Base-by-base conservation (phyloP, 2,888 invertebrate species). In the Autographa pulchrina region DNA sequence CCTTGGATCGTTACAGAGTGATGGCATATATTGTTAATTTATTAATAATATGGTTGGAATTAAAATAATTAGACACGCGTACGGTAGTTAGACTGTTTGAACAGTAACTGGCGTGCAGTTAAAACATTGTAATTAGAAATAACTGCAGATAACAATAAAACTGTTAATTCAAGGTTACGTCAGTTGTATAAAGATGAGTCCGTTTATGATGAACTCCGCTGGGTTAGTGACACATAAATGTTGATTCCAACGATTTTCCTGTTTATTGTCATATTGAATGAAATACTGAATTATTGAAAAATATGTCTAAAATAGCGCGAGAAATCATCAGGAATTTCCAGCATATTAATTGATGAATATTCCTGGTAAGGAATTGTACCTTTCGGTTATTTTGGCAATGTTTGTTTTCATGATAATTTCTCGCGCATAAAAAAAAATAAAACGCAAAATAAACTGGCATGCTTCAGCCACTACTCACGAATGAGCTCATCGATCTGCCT, bases 401-500 rank as follows among this genome's bases (percentile, higher is more conserved):
- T 59, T 32, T 8, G 25, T 14, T 38, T 7, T n/a, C 20, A 68
- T 63, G 65, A 78, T 38, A 66, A 74, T 75, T 83, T 84, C 83
- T 80, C 82, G 74, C 74, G 81, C 74, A 70, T 75, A 85, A 87
- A 88, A 67, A 77, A 86, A 89, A 87, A 84, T 84, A 79, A 84
- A 91, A 88, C 70, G 94, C 94, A 94, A 92, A 95, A 89, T 91
- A 87, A 94, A 92, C 88, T 90, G 93, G 93, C 96, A 95, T 95
- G 95, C 95, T 90, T 86, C 91, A 94, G 96, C 95, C 92, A 88
- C 96, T 96, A 96, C 96, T 96, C 96, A 96, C 96, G 91, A 96
- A 92, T 91, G 88, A 89, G 91, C 92, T 92, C 89, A 91, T 93
- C 90, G 92, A 92, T 88, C 85, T 83, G 85, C 86, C 78, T 78